A percentile compares a stretch with the other conserved stretches of the same genome.
These are phyloP conservation scores for Ptychoptera albimana DNA, from an alignment of 2,888 invertebrate species.

Conservation along the genomic window DNA sequence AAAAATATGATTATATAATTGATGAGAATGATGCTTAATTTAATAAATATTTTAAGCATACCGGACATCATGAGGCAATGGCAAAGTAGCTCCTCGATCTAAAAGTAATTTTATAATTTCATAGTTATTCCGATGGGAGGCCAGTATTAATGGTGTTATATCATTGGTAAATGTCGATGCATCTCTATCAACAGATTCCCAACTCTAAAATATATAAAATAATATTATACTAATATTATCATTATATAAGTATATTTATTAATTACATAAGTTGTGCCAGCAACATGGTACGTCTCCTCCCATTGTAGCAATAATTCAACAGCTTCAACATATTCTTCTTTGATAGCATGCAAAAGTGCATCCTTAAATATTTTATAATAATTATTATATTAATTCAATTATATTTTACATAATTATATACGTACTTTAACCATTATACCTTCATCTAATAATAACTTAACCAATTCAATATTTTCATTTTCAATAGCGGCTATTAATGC, in stretches of 20 bases:
- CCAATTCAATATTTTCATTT: constrained; percentile 92
- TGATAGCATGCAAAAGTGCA: constrained; percentile 86
- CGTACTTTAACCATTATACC: constrained; percentile 71
- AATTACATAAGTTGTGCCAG: constrained; percentile 64
- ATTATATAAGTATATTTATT: constrained; percentile 1
- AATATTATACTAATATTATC: background rate
- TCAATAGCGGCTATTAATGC: constrained; percentile 91
- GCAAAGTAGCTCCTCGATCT: constrained; percentile 82
- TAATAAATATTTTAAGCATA: constrained; percentile 29
- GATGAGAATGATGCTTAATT: background rate
- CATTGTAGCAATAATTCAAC: constrained; percentile 84
- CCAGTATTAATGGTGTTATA: constrained; percentile 87
- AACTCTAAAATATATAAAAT: constrained; percentile 41
- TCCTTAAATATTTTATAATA: constrained; percentile 37
- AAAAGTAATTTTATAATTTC: constrained; percentile 89
- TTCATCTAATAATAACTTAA: constrained; percentile 61
- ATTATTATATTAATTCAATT: background rate
- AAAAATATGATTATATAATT: no score
- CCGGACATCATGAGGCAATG: constrained; percentile 84
- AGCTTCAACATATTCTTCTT: constrained; percentile 96
- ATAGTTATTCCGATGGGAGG: constrained; percentile 93
- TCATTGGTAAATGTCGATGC: constrained; percentile 83
- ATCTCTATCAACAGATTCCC: constrained; percentile 66
- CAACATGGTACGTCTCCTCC: constrained; percentile 66
- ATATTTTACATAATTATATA: background rate